phyloP scores from a whole-genome alignment of 1,140 invertebrate genomes.

The Forficula auricularia region DNA sequence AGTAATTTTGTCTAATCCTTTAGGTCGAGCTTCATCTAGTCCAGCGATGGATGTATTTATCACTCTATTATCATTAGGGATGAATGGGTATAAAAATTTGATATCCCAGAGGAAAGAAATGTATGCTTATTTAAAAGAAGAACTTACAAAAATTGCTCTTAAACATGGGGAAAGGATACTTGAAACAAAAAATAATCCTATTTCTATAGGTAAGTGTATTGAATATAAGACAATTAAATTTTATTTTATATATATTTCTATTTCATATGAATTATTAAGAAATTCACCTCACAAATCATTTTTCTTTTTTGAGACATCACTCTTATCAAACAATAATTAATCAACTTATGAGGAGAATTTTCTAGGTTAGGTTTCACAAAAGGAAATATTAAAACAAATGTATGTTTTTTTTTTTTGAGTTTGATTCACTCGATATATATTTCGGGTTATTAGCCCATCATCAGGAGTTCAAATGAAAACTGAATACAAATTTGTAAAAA shows the following conservation, averaged over 20 bases:
- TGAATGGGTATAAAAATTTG: conserved; percentile 44
- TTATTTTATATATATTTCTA: neutral
- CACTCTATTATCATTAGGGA: conserved; percentile 57
- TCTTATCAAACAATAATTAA: no score
- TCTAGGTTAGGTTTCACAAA: no score
- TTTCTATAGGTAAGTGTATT: conserved; percentile 45
- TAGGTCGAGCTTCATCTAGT: conserved; percentile 52
- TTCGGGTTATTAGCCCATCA: no score
- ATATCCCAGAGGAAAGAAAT: conserved; percentile 44
- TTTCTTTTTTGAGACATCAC: no score
- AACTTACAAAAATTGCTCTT: conserved; percentile 39
- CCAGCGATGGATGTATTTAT: conserved; percentile 66
- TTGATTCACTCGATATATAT: no score
- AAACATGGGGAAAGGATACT: conserved; percentile 45
- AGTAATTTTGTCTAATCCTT: conserved; percentile 7
- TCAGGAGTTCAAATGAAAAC: no score
- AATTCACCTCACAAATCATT: neutral
- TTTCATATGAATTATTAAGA: no score
- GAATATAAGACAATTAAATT: neutral
- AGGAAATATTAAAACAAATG: no score
- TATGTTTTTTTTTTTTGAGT: no score
- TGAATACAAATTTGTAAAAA: no score
- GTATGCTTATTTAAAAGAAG: conserved; percentile 44
- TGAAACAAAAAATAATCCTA: conserved; percentile 47
- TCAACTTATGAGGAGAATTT: no score